phyloP scores from a whole-genome alignment of 2,888 invertebrate genomes.

The Eupithecia abbreviata region DNA sequence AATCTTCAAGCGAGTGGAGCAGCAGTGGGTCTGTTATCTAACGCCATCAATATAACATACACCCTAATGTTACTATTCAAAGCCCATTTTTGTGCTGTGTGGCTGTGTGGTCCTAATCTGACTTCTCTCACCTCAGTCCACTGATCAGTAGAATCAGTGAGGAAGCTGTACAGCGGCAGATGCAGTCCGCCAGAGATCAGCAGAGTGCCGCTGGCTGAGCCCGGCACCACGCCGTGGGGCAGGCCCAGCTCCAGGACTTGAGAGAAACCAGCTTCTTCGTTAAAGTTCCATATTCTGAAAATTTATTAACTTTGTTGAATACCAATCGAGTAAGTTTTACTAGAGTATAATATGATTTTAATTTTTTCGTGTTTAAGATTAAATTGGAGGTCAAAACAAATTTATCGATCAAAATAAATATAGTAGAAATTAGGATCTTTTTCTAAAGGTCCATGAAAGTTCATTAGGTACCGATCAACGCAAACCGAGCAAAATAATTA shows the following conservation, averaged over 20 bases:
- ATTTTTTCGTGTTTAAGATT: background rate
- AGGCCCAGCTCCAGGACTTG: constrained; percentile 87
- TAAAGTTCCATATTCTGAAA: constrained; percentile 87
- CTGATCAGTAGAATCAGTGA: constrained; percentile 69
- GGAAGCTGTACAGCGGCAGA: constrained; percentile 77
- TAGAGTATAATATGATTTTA: too few relatives aligned
- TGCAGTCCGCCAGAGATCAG: constrained; percentile 86
- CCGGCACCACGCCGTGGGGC: constrained; percentile 86
- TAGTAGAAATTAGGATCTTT: too few relatives aligned
- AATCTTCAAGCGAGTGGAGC: background rate
- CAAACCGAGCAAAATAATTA: too few relatives aligned
- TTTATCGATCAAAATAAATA: too few relatives aligned
- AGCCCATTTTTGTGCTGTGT: background rate
- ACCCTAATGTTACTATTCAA: background rate
- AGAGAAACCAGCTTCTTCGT: constrained; percentile 88
- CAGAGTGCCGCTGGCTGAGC: constrained; percentile 85
- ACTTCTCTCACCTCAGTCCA: constrained; percentile 57
- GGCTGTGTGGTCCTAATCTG: background rate
- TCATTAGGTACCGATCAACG: too few relatives aligned
- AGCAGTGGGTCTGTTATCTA: background rate
- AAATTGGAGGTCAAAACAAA: background rate
- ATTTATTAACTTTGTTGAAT: background rate
- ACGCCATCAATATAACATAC: background rate
- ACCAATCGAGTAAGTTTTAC: too few relatives aligned
- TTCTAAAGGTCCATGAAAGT: too few relatives aligned